phyloP scores from a whole-genome alignment of 2,797 vertebrate species.

The Prionace glauca region DNA sequence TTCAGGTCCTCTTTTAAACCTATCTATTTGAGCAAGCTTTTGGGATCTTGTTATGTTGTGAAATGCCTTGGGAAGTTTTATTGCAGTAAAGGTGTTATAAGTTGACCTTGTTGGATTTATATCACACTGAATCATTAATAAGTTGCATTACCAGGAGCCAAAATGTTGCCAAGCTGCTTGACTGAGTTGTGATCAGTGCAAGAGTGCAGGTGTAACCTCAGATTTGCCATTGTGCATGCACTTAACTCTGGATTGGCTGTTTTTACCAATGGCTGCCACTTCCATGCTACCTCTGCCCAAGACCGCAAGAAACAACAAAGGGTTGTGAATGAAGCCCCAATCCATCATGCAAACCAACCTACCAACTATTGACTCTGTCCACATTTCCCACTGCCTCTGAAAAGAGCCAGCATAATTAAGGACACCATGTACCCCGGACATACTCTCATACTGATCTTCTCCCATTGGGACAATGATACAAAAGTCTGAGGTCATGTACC shows the following conservation, averaged over 20 bases:
- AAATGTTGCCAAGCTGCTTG: background rate
- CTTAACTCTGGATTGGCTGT: background rate
- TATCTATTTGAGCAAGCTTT: background rate
- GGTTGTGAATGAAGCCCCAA: no score
- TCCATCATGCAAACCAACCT: no score
- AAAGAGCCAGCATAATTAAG: no score
- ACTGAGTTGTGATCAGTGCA: background rate
- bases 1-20: background rate
- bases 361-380: no score
- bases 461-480: no score
- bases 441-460: no score
- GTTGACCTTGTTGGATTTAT: background rate
- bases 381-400: no score
- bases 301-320: no score
- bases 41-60: background rate
- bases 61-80: background rate
- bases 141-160: no score
- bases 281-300: no score
- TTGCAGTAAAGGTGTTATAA: background rate
- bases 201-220: background rate
- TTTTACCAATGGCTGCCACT: background rate
- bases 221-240: background rate
- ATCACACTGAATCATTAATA: background rate
- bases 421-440: no score
- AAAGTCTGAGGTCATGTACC: no score